These are phyloP conservation scores for Linnaemya vulpina DNA, from an alignment of 2,888 invertebrate species.

Conservation along the genomic window DNA sequence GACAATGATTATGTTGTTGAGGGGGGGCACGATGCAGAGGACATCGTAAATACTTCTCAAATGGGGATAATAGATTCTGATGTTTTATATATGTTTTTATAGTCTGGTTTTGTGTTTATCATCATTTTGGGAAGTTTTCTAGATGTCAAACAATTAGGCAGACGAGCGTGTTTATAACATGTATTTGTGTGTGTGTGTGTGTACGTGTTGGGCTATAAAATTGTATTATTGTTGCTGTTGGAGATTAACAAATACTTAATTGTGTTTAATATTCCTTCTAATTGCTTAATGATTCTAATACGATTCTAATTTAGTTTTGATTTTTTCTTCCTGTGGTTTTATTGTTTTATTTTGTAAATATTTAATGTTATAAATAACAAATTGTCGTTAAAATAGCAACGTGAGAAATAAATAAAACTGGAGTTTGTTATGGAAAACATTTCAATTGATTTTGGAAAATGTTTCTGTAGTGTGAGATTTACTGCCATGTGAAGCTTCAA, in stretches of 20 bases:
- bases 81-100: conserved; percentile 39
- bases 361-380: neutral
- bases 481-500: no score
- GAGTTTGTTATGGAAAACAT: neutral
- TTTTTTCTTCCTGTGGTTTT: conserved; percentile 61
- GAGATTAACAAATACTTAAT: conserved; percentile 59
- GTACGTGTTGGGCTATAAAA: conserved; percentile 40
- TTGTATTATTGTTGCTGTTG: conserved; percentile 22
- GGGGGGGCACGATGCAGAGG: conserved; percentile 17
- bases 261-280: conserved; percentile 51
- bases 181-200: neutral
- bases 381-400: neutral
- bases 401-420: neutral
- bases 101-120: conserved; percentile 18
- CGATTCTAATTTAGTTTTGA: conserved; percentile 47
- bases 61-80: conserved; percentile 30
- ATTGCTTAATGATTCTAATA: conserved; percentile 50
- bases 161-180: neutral
- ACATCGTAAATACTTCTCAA: conserved; percentile 51
- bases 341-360: conserved; percentile 51
- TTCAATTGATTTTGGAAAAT: neutral
- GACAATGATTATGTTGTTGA: conserved; percentile 35
- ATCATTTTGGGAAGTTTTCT: conserved; percentile 26
- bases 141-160: conserved; percentile 18
- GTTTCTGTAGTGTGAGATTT: neutral